Evolutionary conservation across 1,140 invertebrate species (phyloP).

Genomic region (Apis dorsata): DNA sequence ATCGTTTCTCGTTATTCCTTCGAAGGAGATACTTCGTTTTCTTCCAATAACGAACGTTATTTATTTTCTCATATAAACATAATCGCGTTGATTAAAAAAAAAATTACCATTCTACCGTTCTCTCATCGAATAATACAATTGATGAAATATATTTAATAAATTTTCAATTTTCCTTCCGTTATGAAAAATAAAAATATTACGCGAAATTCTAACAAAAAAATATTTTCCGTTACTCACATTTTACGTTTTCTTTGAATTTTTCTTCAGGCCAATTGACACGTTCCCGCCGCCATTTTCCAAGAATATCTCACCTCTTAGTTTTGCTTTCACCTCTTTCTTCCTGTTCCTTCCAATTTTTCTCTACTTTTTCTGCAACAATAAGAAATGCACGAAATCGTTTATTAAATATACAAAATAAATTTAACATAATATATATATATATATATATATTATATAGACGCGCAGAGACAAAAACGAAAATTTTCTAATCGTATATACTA

Average conservation of each 20-base stretch:
- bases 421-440: neutral
- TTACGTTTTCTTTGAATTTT: conserved; percentile 36
- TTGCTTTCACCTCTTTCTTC: neutral
- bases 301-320: conserved; percentile 49
- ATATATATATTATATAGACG: too few relatives aligned
- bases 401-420: neutral
- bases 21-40: too few relatives aligned
- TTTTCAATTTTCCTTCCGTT: neutral
- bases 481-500: too few relatives aligned
- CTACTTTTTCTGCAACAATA: conserved; percentile 28
- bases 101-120: too few relatives aligned
- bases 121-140: too few relatives aligned
- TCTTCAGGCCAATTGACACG: conserved; percentile 67
- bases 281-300: conserved; percentile 69
- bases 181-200: neutral
- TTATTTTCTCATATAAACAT: too few relatives aligned
- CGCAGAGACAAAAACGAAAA: too few relatives aligned
- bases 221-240: conserved; percentile 46
- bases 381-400: neutral
- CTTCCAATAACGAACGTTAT: too few relatives aligned
- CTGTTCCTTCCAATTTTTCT: neutral
- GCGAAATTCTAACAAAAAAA: neutral
- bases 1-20: too few relatives aligned
- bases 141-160: too few relatives aligned
- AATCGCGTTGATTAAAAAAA: too few relatives aligned